Percentiles rank a stretch among this genome's conserved stretches.
Evolutionary conservation across 2,797 vertebrate species (phyloP).

Genomic region (Phoebastria nigripes): DNA sequence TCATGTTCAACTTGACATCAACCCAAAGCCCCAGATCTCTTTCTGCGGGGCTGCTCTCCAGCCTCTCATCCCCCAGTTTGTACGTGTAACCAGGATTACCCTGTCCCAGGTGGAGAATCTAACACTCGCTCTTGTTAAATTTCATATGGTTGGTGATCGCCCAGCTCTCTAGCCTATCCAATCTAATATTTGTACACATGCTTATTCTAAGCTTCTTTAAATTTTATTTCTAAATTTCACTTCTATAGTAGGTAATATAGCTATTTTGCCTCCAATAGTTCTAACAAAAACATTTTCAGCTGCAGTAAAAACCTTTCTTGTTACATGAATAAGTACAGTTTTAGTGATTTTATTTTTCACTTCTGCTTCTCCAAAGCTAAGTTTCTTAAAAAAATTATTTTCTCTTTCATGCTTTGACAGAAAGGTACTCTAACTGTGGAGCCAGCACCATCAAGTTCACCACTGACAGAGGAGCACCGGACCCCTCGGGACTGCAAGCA

Average conservation of each 20-base stretch:
- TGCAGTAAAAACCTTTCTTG: background rate
- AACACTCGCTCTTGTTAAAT: background rate
- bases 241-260: background rate
- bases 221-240: background rate
- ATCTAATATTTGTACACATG: background rate
- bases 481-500: background rate
- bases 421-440: background rate
- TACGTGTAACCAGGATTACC: background rate
- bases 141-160: rapidly evolving
- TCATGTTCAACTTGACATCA: background rate
- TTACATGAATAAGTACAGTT: background rate
- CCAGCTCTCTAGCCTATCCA: background rate
- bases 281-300: background rate
- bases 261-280: background rate
- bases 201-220: background rate
- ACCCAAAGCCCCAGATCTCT: background rate
- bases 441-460: background rate
- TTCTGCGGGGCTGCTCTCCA: rapidly evolving
- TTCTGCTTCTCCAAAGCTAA: background rate
- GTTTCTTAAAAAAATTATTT: background rate
- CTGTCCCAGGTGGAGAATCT: background rate
- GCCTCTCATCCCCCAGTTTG: rapidly evolving
- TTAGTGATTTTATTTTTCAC: background rate
- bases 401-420: background rate
- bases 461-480: rapidly evolving